Percentiles rank a stretch among this genome's conserved stretches.
Conservation (phyloP, 2,113 vertebrate species). For the Ochotona princeps region DNA sequence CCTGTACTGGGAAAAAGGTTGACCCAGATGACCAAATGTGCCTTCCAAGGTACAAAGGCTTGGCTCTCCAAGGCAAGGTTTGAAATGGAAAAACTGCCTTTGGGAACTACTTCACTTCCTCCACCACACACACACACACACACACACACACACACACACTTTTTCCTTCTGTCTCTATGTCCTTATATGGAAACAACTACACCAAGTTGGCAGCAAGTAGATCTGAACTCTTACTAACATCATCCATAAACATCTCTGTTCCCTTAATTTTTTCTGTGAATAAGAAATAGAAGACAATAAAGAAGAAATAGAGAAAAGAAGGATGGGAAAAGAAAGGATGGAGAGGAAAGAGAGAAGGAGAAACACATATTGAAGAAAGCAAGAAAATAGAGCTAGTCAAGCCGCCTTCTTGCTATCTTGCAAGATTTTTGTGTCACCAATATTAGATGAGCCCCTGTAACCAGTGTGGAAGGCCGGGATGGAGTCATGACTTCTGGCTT, state of each 20-base stretch:
- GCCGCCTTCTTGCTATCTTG: not conserved
- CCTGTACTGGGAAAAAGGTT: not conserved
- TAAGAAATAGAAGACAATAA: not conserved
- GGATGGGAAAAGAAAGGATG: not conserved
- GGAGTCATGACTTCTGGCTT: no score
- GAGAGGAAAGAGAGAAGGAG: rapidly evolving
- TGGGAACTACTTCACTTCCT: not conserved
- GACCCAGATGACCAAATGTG: not conserved
- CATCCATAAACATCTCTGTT: not conserved
- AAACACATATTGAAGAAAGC: not conserved
- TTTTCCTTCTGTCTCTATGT: not conserved
- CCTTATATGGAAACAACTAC: not conserved
- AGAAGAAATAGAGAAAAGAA: not conserved
- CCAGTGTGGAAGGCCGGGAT: no score
- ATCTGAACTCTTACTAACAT: conserved; percentile 30
- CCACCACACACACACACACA: not conserved
- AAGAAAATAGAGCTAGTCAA: not conserved
- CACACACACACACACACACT: not conserved
- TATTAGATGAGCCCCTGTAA: not conserved
- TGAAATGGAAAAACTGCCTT: not conserved
- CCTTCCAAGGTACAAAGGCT: not conserved
- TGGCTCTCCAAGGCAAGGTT: not conserved
- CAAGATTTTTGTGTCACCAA: not conserved
- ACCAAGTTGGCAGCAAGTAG: not conserved
- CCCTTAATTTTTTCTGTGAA: conserved; percentile 5